Evolutionary conservation across 2,113 vertebrate genomes (phyloP).

Genomic region (Anarrhichthys ocellatus): DNA sequence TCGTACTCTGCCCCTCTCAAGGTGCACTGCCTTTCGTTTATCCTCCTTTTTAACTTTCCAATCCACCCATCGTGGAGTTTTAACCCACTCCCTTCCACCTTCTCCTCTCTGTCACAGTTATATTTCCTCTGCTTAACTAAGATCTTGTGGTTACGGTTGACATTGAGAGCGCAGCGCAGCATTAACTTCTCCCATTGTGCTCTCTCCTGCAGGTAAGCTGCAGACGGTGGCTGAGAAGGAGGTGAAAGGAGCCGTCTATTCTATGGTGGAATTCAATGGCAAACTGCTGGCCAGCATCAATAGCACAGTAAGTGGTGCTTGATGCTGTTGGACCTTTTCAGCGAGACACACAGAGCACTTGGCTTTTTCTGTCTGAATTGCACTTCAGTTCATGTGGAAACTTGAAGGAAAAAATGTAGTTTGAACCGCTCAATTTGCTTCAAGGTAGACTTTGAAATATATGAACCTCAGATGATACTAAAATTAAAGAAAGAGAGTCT

Average conservation of each 20-base stretch:
- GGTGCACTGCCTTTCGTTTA: conserved; percentile 51
- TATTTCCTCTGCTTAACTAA: not conserved
- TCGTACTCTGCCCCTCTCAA: conserved; percentile 38
- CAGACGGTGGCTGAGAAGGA: conserved; percentile 98
- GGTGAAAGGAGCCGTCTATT: conserved; percentile 98
- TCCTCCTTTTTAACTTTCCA: conserved; percentile 15
- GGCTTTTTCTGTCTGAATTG: not conserved
- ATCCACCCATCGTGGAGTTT: not conserved
- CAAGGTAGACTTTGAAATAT: not conserved
- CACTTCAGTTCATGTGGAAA: not conserved
- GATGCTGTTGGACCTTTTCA: not conserved
- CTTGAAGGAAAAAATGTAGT: not conserved
- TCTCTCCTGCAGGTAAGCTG: conserved; percentile 88
- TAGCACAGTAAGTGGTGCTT: conserved; percentile 89
- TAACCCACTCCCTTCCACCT: not conserved
- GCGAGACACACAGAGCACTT: not conserved
- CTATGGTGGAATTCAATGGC: conserved; percentile 98
- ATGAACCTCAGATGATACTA: not conserved
- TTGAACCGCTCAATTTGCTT: not conserved
- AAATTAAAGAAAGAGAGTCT: no score
- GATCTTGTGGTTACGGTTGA: conserved; percentile 18
- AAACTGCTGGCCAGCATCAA: conserved; percentile 99
- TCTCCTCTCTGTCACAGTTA: not conserved
- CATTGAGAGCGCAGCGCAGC: not conserved
- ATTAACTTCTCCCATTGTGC: not conserved